Conservation (phyloP, 2,797 vertebrate species). For the Selene dorsalis region DNA sequence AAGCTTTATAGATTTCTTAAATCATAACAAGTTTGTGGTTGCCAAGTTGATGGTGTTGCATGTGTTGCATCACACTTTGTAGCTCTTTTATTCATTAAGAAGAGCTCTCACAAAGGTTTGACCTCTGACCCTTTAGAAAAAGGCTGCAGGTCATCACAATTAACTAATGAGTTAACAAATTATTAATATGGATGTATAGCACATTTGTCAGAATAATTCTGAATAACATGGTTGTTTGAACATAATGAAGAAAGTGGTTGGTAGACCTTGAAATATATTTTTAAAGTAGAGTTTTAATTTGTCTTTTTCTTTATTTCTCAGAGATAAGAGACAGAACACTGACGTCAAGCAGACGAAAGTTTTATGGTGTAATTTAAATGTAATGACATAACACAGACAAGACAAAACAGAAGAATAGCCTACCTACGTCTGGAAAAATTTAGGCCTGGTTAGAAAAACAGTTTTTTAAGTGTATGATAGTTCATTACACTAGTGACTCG, state of each 20-base stretch:
- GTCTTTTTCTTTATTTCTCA: not conserved
- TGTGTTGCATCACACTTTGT: not conserved
- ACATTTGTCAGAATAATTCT: not conserved
- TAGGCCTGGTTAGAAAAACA: no score
- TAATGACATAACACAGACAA: not conserved
- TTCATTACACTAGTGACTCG: no score
- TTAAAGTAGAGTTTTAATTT: not conserved
- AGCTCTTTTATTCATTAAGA: not conserved
- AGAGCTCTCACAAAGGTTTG: not conserved
- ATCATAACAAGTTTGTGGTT: slow-evolving; percentile 5
- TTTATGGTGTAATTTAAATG: not conserved
- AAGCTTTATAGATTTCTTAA: slow-evolving; percentile 12
- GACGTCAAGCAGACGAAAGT: not conserved
- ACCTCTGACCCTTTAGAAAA: not conserved
- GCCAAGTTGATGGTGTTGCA: not conserved
- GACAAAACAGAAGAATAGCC: not conserved
- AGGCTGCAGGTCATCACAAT: not conserved
- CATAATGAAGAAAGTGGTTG: not conserved
- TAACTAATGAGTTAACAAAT: not conserved
- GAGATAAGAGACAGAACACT: not conserved
- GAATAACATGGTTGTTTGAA: not conserved
- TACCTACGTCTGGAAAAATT: no score
- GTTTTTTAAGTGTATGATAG: no score
- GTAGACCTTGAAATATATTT: not conserved
- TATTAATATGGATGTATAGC: not conserved